A percentile compares a stretch with the other conserved stretches of the same genome.
Evolutionary conservation across 37 sponge, comb jelly and placozoan genomes (phyloP).

Genomic region (Crambe crambe): DNA sequence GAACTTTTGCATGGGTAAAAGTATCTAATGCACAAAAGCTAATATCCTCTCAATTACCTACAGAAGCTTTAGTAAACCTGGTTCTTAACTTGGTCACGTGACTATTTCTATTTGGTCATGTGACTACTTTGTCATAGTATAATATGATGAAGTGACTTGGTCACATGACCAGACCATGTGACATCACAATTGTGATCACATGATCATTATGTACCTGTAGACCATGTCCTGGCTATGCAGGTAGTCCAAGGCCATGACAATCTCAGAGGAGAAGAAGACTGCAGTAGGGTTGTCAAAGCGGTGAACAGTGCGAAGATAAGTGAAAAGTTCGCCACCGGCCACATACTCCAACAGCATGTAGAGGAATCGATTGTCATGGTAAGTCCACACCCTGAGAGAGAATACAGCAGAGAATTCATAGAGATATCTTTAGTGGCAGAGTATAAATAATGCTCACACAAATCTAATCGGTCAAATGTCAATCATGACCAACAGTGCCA

Average conservation of each 20-base stretch:
- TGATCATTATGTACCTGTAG: constrained; percentile 52
- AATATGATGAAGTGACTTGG: no score
- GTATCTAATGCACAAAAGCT: no score
- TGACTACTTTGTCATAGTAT: no score
- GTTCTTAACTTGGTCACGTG: neutral
- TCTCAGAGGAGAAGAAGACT: constrained; percentile 90
- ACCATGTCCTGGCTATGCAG: constrained; percentile 86
- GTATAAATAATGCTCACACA: no score
- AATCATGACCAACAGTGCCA: no score
- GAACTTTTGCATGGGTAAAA: no score
- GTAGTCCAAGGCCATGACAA: constrained; percentile 91
- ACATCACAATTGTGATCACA: neutral
- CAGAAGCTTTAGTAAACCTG: no score
- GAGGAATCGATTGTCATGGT: constrained; percentile 88
- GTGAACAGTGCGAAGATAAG: constrained; percentile 84
- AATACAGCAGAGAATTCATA: no score
- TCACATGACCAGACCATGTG: no score
- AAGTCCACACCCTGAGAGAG: constrained; percentile 67
- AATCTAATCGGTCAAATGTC: no score
- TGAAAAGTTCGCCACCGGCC: constrained; percentile 93
- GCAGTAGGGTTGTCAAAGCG: constrained; percentile 70
- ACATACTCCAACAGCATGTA: constrained; percentile 95
- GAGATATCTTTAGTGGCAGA: no score
- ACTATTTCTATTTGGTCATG: neutral
- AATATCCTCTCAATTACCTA: no score